Evolutionary conservation across 2,888 invertebrate species (phyloP), one percentile per base, ranked within the genome.

Genomic region (Drosophila cracens): DNA sequence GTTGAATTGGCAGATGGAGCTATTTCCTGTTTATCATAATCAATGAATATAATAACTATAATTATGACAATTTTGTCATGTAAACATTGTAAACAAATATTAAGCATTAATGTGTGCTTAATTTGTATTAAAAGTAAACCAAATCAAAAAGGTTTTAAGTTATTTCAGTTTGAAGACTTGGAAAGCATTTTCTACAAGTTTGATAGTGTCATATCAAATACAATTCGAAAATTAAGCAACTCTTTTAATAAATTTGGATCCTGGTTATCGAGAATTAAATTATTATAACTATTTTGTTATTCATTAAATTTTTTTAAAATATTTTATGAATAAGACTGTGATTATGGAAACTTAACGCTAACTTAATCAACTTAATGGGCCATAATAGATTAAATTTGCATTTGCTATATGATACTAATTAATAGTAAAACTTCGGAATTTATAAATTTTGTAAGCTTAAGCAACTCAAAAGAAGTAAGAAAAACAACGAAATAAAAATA

Each of bases 1-100:
- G n/a, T 8, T 34, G n/a, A 36, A 46, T 46, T 29, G 13, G 10
- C 21, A 7, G 49, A 2, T 11, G 2, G 1, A 29, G 11, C 36
- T 51, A 36, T 36, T 60, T 60, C 60, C 60, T 27, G 60, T 60
- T 21, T 27, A 21, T 3, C 27, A 16, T 29, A 60, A 60, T 60
- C 60, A 21, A 60, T 60, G 34, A 60, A 10, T 51, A 31, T 27
- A 54, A 56, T 29, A 13, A 13, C 10, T 34, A 10, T 40, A 36
- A 51, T 51, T 36, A 21, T 21, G 27, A 36, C 16, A 29, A 31
- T 33, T 33, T 33, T 33, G 33, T 11, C 10, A 33, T 33, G 11
- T 33, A 29, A 49, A 10, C 36, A 49, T 21, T n/a, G 4, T 8
- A 16, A 1, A 10, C 16, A n/a, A 40, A 21, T 10, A 21, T 31